Percentiles rank a stretch among this genome's conserved stretches.
Evolutionary conservation across 2,797 vertebrate species (phyloP).

Genomic region (Microchirus variegatus): DNA sequence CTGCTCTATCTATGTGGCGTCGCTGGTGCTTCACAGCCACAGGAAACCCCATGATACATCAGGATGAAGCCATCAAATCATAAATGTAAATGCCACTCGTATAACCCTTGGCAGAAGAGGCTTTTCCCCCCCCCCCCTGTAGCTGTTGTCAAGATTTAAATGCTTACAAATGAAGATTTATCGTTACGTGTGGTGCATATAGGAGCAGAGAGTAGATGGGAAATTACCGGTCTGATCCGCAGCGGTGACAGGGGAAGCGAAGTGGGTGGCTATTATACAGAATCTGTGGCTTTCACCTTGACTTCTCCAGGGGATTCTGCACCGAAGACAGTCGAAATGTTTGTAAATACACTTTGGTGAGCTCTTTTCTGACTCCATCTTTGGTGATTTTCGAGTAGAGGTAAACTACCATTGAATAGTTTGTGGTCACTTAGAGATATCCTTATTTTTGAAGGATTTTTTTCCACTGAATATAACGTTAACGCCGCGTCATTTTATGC

Average conservation of each 20-base stretch:
- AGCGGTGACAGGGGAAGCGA: slow-evolving; percentile 18
- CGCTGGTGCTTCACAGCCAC: slow-evolving; percentile 31
- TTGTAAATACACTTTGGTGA: too few relatives aligned
- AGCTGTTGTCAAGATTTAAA: slow-evolving; percentile 16
- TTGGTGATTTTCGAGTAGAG: too few relatives aligned
- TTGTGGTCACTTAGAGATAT: too few relatives aligned
- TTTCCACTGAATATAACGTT: too few relatives aligned
- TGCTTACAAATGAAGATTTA: slow-evolving; percentile 29
- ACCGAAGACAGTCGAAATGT: background rate
- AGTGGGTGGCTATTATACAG: slow-evolving; percentile 2
- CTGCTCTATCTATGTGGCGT: slow-evolving; percentile 15
- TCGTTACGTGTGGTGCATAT: background rate
- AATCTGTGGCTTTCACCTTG: background rate
- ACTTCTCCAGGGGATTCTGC: background rate
- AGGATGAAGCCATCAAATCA: slow-evolving; percentile 6
- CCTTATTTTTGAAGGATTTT: too few relatives aligned
- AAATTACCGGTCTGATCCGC: slow-evolving; percentile 27
- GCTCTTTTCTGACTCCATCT: too few relatives aligned
- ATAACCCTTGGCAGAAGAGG: slow-evolving; percentile 14
- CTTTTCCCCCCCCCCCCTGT: slow-evolving; percentile 9
- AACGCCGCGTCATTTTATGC: too few relatives aligned
- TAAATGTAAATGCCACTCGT: slow-evolving; percentile 16
- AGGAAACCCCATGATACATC: slow-evolving; percentile 3
- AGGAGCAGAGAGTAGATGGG: slow-evolving; percentile 8
- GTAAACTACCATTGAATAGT: too few relatives aligned